A percentile compares a stretch with the other conserved stretches of the same genome.
phyloP scores from a whole-genome alignment of 2,888 invertebrate species.

The Dasysyrphus albostriatus region DNA sequence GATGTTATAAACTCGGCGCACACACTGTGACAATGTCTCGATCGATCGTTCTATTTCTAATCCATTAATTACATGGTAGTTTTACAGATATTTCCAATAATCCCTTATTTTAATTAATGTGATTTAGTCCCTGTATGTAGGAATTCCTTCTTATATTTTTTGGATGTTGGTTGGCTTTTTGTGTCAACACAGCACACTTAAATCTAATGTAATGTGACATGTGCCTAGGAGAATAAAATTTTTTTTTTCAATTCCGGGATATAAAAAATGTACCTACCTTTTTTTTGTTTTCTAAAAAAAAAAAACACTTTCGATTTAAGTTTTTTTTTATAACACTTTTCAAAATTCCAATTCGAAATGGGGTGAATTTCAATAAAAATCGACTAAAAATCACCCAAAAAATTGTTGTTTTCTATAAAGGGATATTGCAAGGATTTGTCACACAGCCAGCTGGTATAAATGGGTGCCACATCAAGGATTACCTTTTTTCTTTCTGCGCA shows the following conservation, averaged over 20 bases:
- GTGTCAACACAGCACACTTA: conserved; percentile 60
- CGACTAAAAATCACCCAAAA: conserved; percentile 69
- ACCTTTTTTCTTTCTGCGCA: background rate
- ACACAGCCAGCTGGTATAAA: conserved; percentile 68
- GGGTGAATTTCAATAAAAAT: conserved; percentile 67
- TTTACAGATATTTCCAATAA: conserved; percentile 72
- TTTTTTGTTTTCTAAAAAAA: conserved; percentile 11
- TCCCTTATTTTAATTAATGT: conserved; percentile 75
- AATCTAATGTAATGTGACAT: conserved; percentile 66
- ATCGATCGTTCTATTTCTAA: conserved; percentile 66
- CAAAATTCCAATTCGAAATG: conserved; percentile 46
- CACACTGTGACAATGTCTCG: background rate
- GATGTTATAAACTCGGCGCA: background rate
- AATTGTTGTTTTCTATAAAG: conserved; percentile 6
- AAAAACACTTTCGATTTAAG: conserved; percentile 50
- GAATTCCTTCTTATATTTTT: conserved; percentile 1
- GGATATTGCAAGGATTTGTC: conserved; percentile 64
- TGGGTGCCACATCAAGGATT: conserved; percentile 56
- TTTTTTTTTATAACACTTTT: conserved; percentile 50
- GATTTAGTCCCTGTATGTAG: conserved; percentile 50
- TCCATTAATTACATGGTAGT: conserved; percentile 76
- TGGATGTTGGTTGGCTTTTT: conserved; percentile 30
- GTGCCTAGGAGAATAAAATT: conserved; percentile 44
- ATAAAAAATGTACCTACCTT: conserved; percentile 20
- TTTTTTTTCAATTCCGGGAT: background rate